Conservation (phyloP, 2,888 invertebrate genomes). For the Herminia tarsipennalis region DNA sequence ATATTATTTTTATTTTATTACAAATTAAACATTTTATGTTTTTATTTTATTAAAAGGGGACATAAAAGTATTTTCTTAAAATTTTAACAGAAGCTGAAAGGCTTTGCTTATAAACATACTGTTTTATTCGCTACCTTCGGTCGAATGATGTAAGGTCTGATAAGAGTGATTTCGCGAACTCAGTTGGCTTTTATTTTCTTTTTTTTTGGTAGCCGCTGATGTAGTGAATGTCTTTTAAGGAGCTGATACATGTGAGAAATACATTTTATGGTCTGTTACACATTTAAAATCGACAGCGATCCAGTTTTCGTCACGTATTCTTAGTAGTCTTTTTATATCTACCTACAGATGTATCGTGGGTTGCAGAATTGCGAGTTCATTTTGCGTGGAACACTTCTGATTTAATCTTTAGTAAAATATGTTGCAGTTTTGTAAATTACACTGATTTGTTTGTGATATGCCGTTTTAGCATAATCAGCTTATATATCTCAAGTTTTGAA, state of each 20-base stretch:
- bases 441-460: constrained; percentile 17
- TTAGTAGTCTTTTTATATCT: constrained; percentile 39
- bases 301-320: constrained; percentile 53
- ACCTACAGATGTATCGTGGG: constrained; percentile 42
- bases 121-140: constrained; percentile 53
- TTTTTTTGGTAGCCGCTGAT: constrained; percentile 55
- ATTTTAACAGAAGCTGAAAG: constrained; percentile 45
- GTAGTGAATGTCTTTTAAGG: constrained; percentile 52
- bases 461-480: constrained; percentile 10
- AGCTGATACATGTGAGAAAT: constrained; percentile 61
- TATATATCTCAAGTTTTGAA: constrained; percentile 2
- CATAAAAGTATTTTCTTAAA: constrained; percentile 35
- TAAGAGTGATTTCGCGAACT: constrained; percentile 62
- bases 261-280: constrained; percentile 58
- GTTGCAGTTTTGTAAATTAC: constrained; percentile 22
- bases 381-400: constrained; percentile 30
- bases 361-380: constrained; percentile 31
- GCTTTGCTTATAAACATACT: constrained; percentile 52
- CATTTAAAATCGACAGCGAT: constrained; percentile 55
- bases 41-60: constrained; percentile 43
- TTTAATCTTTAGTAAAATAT: constrained; percentile 31
- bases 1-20: constrained; percentile 40
- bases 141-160: constrained; percentile 57
- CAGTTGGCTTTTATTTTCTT: constrained; percentile 43
- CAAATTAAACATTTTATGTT: constrained; percentile 43